Evolutionary conservation across 2,888 invertebrate genomes (phyloP).

Genomic region (Diplazon laetatorius): DNA sequence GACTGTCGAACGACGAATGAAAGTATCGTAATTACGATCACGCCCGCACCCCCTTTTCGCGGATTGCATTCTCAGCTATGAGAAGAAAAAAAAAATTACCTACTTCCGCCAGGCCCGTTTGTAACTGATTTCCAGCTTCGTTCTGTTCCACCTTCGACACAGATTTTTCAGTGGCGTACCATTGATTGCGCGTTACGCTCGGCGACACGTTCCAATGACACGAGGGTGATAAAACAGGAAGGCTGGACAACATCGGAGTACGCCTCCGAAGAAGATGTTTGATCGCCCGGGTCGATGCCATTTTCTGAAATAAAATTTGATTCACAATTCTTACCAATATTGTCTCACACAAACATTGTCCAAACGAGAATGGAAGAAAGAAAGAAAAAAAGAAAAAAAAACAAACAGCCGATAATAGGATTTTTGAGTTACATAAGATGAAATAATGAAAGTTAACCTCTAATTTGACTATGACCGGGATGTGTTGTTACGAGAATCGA

Average conservation of each 20-base stretch:
- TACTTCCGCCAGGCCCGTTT: conserved; percentile 76
- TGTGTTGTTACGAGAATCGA: no score
- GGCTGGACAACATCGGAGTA: conserved; percentile 58
- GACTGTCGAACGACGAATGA: conserved; percentile 82
- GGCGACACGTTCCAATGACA: conserved; percentile 42
- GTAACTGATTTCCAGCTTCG: conserved; percentile 70
- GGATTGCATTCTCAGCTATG: background rate
- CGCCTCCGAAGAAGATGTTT: conserved; percentile 69
- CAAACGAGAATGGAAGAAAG: background rate
- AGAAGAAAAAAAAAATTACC: conserved; percentile 74
- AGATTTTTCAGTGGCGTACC: conserved; percentile 70
- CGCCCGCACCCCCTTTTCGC: no score
- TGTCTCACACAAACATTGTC: background rate
- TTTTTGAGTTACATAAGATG: background rate
- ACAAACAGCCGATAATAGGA: background rate
- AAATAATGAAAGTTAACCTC: background rate
- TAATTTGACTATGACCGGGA: background rate
- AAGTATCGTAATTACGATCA: conserved; percentile 8
- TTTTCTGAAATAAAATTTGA: conserved; percentile 65
- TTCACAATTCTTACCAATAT: no score
- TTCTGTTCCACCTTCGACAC: conserved; percentile 67
- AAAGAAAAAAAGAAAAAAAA: background rate
- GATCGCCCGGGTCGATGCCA: conserved; percentile 73
- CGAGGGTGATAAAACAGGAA: conserved; percentile 57
- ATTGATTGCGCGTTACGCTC: conserved; percentile 53